Evolutionary conservation across 2,113 vertebrate genomes (phyloP), one percentile per base, ranked within the genome.

Genomic region (Malurus cyaneus): DNA sequence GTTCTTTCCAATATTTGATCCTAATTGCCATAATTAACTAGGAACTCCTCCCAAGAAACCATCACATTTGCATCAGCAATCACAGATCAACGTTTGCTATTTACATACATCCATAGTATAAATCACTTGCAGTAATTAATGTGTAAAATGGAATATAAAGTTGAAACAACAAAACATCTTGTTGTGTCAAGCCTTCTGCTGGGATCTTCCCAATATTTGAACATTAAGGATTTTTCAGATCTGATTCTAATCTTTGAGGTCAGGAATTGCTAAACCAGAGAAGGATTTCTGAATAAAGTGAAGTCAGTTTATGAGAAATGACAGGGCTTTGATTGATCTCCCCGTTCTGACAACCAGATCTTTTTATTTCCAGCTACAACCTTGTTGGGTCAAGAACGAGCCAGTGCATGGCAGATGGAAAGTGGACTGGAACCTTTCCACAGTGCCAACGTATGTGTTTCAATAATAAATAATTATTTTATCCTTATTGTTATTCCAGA

Each of bases 371-470:
- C 95, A 99, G 99, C 61, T 98, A 98, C 96, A 87, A 88, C 50
- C 92, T 99, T 10, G 83, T 76, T 15, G 99, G 99, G 87, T 71
- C 96, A 18, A 93, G 54, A 74, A 93, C 60, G 4, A 97, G 96
- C 65, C 92, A 96, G 66, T 99, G 99, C 80, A 98, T 96, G 29
- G 94, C 96, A 65, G 96, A 98, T 69, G 98, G 98, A 34, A 97
- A 77, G 29, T 99, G 99, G 99, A 99, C 97, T 44, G 69, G 89
- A 19, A 32, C 44, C 14, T 12, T 80, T 18, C 99, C 98, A 8
- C 60, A 89, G 59, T 99, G 99, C 85, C 77, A 93, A 52, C 76
- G 99, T 99, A 98, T 4, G 98, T 97, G 25, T 78, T 29, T 67
- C 59, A 54, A n/a, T 16, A 17, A 29, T 25, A 31, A 61, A 88